These are phyloP conservation scores for Enteromius treurensis DNA, from an alignment of 2,797 vertebrate species.

Conservation along the genomic window DNA sequence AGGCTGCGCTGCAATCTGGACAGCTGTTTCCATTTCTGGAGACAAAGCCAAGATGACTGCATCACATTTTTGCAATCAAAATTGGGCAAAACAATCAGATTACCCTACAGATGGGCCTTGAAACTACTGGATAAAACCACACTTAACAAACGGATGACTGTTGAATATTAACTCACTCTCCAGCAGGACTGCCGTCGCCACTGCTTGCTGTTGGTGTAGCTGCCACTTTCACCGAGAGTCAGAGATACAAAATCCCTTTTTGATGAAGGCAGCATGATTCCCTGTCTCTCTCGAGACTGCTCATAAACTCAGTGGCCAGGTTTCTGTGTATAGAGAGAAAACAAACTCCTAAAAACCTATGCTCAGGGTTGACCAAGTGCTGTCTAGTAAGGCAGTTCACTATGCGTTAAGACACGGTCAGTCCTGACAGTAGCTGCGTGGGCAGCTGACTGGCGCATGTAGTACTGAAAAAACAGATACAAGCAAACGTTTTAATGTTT, in stretches of 20 bases:
- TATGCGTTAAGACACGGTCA: not conserved
- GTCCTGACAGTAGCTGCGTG: slow-evolving; percentile 23
- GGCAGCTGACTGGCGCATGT: slow-evolving; percentile 7
- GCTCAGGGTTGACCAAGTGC: not conserved
- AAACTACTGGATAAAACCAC: not conserved
- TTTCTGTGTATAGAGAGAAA: slow-evolving; percentile 12
- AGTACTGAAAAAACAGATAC: not conserved
- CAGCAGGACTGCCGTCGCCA: slow-evolving; percentile 88
- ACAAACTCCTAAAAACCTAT: not conserved
- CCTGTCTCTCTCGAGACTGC: slow-evolving; percentile 50
- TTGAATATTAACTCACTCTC: slow-evolving; percentile 78
- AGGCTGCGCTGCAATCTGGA: slow-evolving; percentile 89
- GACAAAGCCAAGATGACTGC: slow-evolving; percentile 36
- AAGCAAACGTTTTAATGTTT: not conserved
- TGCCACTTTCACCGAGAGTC: slow-evolving; percentile 72
- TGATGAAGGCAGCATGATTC: slow-evolving; percentile 80
- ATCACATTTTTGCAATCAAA: not conserved
- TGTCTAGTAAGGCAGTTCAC: slow-evolving; percentile 3
- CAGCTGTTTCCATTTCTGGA: slow-evolving; percentile 95
- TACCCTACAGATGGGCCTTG: not conserved
- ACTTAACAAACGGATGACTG: not conserved
- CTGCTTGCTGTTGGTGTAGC: slow-evolving; percentile 84
- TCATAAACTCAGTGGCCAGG: slow-evolving; percentile 44
- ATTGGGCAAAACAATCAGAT: not conserved
- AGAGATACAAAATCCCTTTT: slow-evolving; percentile 86